Base-by-base conservation (phyloP, 2,113 vertebrate genomes). In the Cisticola juncidis region DNA sequence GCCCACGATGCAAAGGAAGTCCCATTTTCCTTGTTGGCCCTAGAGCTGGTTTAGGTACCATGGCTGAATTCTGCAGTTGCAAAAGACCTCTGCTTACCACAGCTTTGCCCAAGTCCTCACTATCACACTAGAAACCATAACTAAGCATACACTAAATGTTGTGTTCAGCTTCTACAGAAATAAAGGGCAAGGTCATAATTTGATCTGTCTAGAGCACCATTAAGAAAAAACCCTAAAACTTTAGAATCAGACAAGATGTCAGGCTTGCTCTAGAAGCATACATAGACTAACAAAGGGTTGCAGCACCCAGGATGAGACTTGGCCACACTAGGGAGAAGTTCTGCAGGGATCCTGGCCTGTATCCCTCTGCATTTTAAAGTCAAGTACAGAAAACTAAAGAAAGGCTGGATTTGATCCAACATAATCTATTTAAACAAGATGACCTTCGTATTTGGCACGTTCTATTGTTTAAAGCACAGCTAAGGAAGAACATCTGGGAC, bases 401-500 rank as follows among this genome's bases (percentile, higher is more conserved):
- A 90, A 90, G 29, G 25, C 73, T 85, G 53, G 22, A 84, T 81
- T 88, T 72, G 14, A 66, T 28, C 69, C 57, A 62, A 19, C 18
- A 50, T 60, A n/a, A 77, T 45, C 42, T 66, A 77, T 58, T 92
- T 91, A 57, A 94, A 83, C 71, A 86, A 74, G 48, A 80, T 47
- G 54, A 90, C 88, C 64, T 81, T 81, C 20, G 24, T 47, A 68
- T 74, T 70, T 88, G 68, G 84, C 51, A 60, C 64, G n/a, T 92
- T 84, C 42, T 50, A 92, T 86, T 81, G 82, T 96, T 94, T 88
- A 56, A 90, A 95, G 72, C 70, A 77, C 35, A 90, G 54, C 45
- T 74, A 84, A 78, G 47, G 38, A 84, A 78, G 44, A 94, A 92
- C 78, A 96, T 78, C 77, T 95, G 86, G 72, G 77, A 94, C 48